Conservation (phyloP, 2,113 vertebrate species). For the Chroicocephalus ridibundus region DNA sequence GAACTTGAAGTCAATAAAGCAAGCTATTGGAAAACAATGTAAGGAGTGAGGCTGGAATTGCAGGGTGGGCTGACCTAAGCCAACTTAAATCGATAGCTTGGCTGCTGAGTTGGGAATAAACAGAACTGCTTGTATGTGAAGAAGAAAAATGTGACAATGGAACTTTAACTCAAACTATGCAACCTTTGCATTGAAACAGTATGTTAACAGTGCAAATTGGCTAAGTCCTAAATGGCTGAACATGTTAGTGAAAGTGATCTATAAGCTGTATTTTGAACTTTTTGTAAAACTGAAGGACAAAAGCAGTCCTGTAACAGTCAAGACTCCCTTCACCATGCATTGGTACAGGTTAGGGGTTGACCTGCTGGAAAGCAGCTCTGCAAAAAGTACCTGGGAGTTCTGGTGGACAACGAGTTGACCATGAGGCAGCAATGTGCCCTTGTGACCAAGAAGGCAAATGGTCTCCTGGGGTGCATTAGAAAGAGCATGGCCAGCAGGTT, state of each 20-base stretch:
- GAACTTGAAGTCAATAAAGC: conserved; percentile 3
- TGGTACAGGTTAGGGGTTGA: neutral
- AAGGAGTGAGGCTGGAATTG: neutral
- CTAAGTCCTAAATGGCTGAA: neutral
- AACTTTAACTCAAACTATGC: neutral
- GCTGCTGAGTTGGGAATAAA: conserved; percentile 30
- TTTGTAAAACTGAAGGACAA: neutral
- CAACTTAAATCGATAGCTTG: neutral
- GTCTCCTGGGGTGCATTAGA: neutral
- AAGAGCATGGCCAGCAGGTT: neutral
- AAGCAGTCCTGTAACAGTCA: neutral
- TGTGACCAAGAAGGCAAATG: neutral
- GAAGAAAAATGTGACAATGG: neutral
- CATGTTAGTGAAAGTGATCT: neutral
- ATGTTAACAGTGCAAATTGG: neutral
- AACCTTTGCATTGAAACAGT: neutral
- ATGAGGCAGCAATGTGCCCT: neutral
- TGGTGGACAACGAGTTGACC: neutral
- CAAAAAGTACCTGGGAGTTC: neutral
- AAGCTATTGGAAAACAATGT: conserved; percentile 22
- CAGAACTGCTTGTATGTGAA: neutral
- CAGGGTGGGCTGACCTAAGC: neutral
- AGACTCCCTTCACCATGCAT: neutral
- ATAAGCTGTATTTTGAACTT: neutral
- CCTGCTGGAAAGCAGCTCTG: neutral